Base-by-base conservation (phyloP, 1,140 invertebrate species). In the Heliconius himera region DNA sequence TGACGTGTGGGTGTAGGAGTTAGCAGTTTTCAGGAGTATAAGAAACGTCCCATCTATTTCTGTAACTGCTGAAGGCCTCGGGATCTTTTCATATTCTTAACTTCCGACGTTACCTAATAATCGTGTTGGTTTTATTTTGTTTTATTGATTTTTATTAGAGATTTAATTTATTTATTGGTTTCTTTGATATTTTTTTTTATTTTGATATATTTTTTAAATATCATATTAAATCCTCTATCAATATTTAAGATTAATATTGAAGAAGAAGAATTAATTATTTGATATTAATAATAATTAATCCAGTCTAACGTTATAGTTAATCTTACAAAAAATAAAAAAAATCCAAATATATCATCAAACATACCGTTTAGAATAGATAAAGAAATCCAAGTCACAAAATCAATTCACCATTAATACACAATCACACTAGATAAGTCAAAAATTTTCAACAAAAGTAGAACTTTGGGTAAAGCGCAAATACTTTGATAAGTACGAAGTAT, bases 41-140 rank as follows among this genome's bases (percentile, higher is more conserved):
- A 90, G 90, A 91, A 92, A 91, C 91, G 90, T 91, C 88, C 87
- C 87, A 76, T 87, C 92, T 94, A 94, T 94, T 94, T 93, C 86
- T 88, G 92, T 91, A 90, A 85, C 80, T 60, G 78, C 74, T 87
- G 90, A 92, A 93, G 92, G 92, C 91, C 91, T 89, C 90, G 85
- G 82, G 87, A 81, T 79, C 85, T 84, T 89, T 86, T 87, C 81
- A 82, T 85, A 90, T 88, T 83, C 84, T 81, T 82, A 85, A 90
- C 87, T 91, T 91, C 86, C 88, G 84, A 85, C 70, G 85, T 92
- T 91, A 91, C 81, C 89, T 90, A 91, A 93, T 81, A 74, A 76
- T 82, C 49, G 60, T 26, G 46, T 81, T 75, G 36, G 26, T 66
- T 80, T 71, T 8, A 49, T 74, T 51, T 46, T 36, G 33, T 74